Base-by-base conservation (phyloP, 1,140 invertebrate species). In the Penaeus indicus region DNA sequence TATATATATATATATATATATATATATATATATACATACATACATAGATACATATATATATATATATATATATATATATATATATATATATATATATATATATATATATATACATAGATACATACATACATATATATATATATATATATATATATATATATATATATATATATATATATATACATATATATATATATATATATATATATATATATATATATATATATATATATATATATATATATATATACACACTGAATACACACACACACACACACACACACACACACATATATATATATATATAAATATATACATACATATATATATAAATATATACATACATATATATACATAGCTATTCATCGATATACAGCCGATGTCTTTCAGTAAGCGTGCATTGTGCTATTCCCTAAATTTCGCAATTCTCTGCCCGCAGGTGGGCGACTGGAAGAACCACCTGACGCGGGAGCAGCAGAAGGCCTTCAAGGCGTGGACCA, bases 391-490 rank as follows among this genome's bases (percentile, higher is more conserved):
- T 32, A 38, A 32, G 72, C n/a, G 25, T 32, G 13, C 27, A 3
- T 75, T 42, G 38, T 8, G 7, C 10, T 32, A 25, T 75, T 13
- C 54, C 0, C 16, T 54, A 7, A 11, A 16, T 2, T 16, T 16
- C 54, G 69, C 3, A 69, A 69, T 75, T 75, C 18, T 16, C 38
- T 38, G 11, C 27, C 61, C 54, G 7, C 84, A 85, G 88, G 88
- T 89, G 16, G 88, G 84, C 16, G 88, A 89, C 64, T 86, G 85
- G 84, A 89, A 89, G 75, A 89, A 89, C 84, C 67, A 84, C 81
- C 22, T 89, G 84, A 85, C 83, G 21, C 64, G 67, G 38, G 25
- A 79, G 25, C 88, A 85, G 19, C 75, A 61, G 60, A 60, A 79
- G 88, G 78, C 77, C 69, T 89, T 89, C 84, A 79, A 81, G 47